Base-by-base conservation (phyloP, 2,797 vertebrate species). In the Potorous gilbertii region DNA sequence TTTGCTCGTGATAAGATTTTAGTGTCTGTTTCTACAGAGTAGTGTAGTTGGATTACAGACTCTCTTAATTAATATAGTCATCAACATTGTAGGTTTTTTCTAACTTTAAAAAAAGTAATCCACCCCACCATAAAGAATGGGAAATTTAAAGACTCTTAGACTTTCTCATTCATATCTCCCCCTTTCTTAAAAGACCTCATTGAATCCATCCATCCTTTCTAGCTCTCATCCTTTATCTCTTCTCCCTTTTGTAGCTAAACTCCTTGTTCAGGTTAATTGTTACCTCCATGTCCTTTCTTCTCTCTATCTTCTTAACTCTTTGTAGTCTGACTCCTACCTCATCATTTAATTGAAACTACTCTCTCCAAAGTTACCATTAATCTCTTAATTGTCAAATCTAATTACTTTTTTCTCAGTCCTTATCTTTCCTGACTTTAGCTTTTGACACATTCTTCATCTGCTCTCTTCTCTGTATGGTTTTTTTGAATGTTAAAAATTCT, bases 61-160 rank as follows among this genome's bases (percentile, higher is more conserved):
- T 40, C 16, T 0, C 62, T 66, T 66, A 74, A 40, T 74, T 92
- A 55, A 92, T 90, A 54, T 56, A 90, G 14, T 96, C 46, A 95
- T 96, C 90, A 96, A 52, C 54, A 74, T 94, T 94, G n/a, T 74
- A 62, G 62, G 5, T 95, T 91, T 93, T 57, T 91, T 96, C 91
- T 95, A 56, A 34, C 46, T 92, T 96, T 57, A n/a, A 94, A 96
- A 59, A 74, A 94, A 92, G 5, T 91, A 91, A 59, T 55, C 96
- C 91, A 28, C 91, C 1, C 96, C 11, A 92, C 93, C 92, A 94
- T 95, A 50, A 89, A 95, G 92, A 94, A 55, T n/a, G 74, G 34
- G 94, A 93, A 93, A 55, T 31, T 95, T 46, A 93, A 81, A 92
- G 52, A 94, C 91, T 90, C 96, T 92, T 40, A 92, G 92, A 52